Conservation (phyloP, 2,797 vertebrate species). For the Fistularia commersonii region DNA sequence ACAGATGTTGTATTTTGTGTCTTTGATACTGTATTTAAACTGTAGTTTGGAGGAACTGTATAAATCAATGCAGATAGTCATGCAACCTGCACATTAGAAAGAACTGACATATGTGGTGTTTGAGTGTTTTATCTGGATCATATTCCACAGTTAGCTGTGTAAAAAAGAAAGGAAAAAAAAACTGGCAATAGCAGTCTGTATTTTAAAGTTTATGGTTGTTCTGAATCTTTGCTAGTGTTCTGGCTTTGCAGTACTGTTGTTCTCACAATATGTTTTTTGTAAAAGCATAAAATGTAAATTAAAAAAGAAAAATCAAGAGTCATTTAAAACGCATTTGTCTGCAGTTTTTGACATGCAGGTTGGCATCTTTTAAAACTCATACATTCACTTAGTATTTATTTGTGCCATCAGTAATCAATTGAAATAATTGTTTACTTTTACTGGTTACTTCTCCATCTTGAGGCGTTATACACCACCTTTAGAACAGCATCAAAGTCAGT, state of each 20-base stretch:
- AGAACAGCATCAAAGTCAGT: too few relatives aligned
- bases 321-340: too few relatives aligned
- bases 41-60: constrained; percentile 68
- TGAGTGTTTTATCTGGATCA: constrained; percentile 68
- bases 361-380: too few relatives aligned
- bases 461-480: too few relatives aligned
- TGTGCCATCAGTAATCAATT: too few relatives aligned
- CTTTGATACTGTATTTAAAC: constrained; percentile 92
- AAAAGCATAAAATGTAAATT: constrained; percentile 68
- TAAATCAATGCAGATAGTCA: constrained; percentile 53
- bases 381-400: too few relatives aligned
- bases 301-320: constrained; percentile 30
- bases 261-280: constrained; percentile 65
- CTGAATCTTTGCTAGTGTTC: constrained; percentile 64
- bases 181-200: constrained; percentile 52
- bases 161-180: constrained; percentile 33
- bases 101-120: constrained; percentile 53
- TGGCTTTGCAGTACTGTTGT: constrained; percentile 67
- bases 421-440: too few relatives aligned
- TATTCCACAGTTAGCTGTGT: constrained; percentile 54
- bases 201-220: constrained; percentile 60
- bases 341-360: too few relatives aligned
- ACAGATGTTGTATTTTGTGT: constrained; percentile 84
- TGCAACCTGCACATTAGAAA: constrained; percentile 47
- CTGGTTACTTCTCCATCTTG: too few relatives aligned